Percentiles rank a stretch among this genome's conserved stretches.
Evolutionary conservation across 37 sponge, comb jelly and placozoan genomes (phyloP).

Genomic region (Ephydatia muelleri): DNA sequence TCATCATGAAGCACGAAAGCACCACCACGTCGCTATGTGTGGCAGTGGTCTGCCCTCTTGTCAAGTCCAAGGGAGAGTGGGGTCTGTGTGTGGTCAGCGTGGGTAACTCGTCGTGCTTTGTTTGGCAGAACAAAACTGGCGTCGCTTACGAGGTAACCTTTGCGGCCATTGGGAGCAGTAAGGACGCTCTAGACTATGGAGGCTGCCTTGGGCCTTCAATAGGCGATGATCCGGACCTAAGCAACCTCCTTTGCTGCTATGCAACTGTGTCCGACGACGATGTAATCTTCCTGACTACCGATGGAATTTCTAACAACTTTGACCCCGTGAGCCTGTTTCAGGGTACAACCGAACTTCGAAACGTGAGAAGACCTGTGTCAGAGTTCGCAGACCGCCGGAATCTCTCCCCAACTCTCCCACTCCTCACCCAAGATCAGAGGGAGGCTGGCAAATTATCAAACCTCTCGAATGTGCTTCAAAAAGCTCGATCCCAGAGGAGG

Average conservation of each 20-base stretch:
- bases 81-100: slow-evolving; percentile 76
- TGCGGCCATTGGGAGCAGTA: slow-evolving; percentile 27
- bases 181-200: slow-evolving; percentile 71
- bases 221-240: slow-evolving; percentile 76
- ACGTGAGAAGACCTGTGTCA: too few relatives aligned
- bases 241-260: slow-evolving; percentile 70
- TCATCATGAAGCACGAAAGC: slow-evolving; percentile 61
- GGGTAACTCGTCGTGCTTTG: slow-evolving; percentile 70
- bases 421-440: slow-evolving; percentile 46
- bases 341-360: slow-evolving; percentile 1
- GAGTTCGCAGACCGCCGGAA: background rate
- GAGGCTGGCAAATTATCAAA: slow-evolving; percentile 8
- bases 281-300: slow-evolving; percentile 66
- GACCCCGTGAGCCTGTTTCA: slow-evolving; percentile 68
- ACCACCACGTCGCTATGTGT: slow-evolving; percentile 80
- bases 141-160: slow-evolving; percentile 68
- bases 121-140: slow-evolving; percentile 45
- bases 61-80: too few relatives aligned
- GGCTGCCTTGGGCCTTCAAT: slow-evolving; percentile 75
- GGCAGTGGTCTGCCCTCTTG: too few relatives aligned
- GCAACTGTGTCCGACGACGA: slow-evolving; percentile 50
- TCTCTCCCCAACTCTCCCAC: slow-evolving; percentile 12
- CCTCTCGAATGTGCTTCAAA: slow-evolving; percentile 23
- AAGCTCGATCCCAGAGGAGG: background rate
- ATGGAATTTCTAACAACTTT: slow-evolving; percentile 80